Conservation (phyloP, 53 echinoderm and acorn worm species). For the Zoroaster sp. region DNA sequence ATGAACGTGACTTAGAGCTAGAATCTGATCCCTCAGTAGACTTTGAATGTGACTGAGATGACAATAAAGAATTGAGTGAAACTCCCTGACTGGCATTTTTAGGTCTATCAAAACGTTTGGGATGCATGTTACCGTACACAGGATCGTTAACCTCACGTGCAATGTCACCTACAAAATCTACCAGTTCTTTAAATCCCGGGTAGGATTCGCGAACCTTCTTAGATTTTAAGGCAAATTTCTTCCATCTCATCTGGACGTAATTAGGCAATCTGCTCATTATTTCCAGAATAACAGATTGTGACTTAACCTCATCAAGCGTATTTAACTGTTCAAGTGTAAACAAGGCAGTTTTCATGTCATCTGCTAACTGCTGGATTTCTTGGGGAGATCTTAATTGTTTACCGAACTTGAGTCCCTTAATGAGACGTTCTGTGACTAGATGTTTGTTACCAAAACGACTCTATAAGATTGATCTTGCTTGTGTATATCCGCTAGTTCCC, state of each 20-base stretch:
- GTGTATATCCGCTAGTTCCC: conserved; percentile 17
- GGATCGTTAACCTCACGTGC: conserved; percentile 41
- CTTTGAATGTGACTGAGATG: neutral
- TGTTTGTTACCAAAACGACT: conserved; percentile 47
- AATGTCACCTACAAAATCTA: neutral
- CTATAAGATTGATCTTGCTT: conserved; percentile 28
- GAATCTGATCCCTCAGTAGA: neutral
- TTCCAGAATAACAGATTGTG: conserved; percentile 45
- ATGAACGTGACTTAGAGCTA: neutral
- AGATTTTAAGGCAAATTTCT: conserved; percentile 19
- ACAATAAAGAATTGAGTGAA: neutral
- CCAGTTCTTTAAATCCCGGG: conserved; percentile 13
- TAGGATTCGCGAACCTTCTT: neutral
- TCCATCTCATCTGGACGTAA: conserved; percentile 51
- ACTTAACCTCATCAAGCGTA: conserved; percentile 38
- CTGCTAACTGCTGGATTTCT: conserved; percentile 53
- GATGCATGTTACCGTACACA: conserved; percentile 23
- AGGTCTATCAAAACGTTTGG: neutral
- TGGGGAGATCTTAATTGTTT: conserved; percentile 16
- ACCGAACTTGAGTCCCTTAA: conserved; percentile 27
- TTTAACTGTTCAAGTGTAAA: conserved; percentile 37
- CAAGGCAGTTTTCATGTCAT: conserved; percentile 40
- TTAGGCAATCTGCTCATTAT: conserved; percentile 38
- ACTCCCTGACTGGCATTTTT: neutral
- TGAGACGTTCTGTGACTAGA: conserved; percentile 32